Base-by-base conservation (phyloP, 2,113 vertebrate species). In the Syngnathoides biaculeatus region DNA sequence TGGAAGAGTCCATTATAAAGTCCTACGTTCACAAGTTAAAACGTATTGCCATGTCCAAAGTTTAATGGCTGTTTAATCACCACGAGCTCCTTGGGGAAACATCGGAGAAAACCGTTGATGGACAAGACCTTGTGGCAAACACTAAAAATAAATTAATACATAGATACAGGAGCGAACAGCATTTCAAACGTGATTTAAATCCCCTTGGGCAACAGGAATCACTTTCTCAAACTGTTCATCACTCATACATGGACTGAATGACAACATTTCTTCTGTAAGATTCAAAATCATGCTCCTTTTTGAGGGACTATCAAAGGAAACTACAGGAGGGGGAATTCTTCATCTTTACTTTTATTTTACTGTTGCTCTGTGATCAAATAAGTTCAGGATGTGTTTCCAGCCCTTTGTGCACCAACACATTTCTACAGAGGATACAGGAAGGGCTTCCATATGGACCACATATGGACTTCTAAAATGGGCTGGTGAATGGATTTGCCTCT, bases 361-460 rank as follows among this genome's bases (percentile, higher is more conserved):
- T 12, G 39, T 38, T 48, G 40, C 42, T 71, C 39, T 71, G 27
- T 68, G 53, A 81, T 79, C 30, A 78, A 79, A 80, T 63, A 70
- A 30, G 43, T 62, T 68, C 53, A 78, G 69, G 64, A 75, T 80
- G 75, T 79, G 67, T 75, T 81, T 68, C 64, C 75, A 68, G n/a
- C 73, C 67, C 64, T 73, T 84, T 75, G 72, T 63, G 68, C 47
- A 67, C 66, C 63, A 65, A 71, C 72, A 64, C 71, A 57, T 73
- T 77, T 81, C 69, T 74, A 67, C 67, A 74, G 65, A 78, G 67
- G 68, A 77, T 48, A 84, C 77, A 84, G 81, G 84, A 86, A 90
- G 74, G 43, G 48, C 35, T 50, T 81, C 69, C 87, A 90, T 88
- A 85, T 90, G 89, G 86, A 77, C 69, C 69, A 83, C 89, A 90